These are phyloP conservation scores for Atlantisia rogersi DNA, from an alignment of 2,113 vertebrate species.

Conservation along the genomic window DNA sequence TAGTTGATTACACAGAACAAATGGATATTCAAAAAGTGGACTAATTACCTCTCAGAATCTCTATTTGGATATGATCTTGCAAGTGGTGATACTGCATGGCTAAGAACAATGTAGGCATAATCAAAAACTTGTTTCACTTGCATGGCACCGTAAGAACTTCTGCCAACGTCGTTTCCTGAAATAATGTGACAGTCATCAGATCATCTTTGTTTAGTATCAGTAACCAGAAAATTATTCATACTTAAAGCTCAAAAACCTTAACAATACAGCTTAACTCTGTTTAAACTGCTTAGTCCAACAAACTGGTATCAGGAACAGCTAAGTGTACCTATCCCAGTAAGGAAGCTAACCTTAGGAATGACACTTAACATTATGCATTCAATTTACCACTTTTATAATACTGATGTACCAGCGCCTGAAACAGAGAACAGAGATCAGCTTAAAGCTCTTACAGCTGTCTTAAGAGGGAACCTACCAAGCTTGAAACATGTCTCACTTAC, in stretches of 20 bases:
- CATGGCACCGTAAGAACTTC: constrained; percentile 98
- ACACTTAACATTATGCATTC: neutral
- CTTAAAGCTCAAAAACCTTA: constrained; percentile 4
- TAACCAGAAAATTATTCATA: constrained; percentile 3
- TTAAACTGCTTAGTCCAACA: neutral
- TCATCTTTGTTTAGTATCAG: constrained; percentile 6
- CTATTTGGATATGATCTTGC: constrained; percentile 95
- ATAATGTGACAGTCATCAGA: constrained; percentile 58
- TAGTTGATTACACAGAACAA: constrained; percentile 43
- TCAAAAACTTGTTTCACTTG: constrained; percentile 99
- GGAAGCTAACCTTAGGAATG: neutral
- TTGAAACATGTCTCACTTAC: constrained; percentile 41
- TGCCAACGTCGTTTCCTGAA: constrained; percentile 95
- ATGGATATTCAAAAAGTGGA: constrained; percentile 17
- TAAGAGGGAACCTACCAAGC: neutral
- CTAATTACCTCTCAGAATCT: constrained; percentile 90
- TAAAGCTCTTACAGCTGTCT: neutral
- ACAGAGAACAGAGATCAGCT: neutral
- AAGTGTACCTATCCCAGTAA: neutral
- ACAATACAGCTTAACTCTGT: neutral
- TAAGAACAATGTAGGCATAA: constrained; percentile 95
- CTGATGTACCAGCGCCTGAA: neutral
- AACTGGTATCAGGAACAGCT: neutral
- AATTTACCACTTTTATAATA: neutral
- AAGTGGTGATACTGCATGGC: constrained; percentile 92